Percentiles rank a stretch among this genome's conserved stretches.
phyloP scores from a whole-genome alignment of 2,888 invertebrate genomes.

The Latrodectus hesperus region DNA sequence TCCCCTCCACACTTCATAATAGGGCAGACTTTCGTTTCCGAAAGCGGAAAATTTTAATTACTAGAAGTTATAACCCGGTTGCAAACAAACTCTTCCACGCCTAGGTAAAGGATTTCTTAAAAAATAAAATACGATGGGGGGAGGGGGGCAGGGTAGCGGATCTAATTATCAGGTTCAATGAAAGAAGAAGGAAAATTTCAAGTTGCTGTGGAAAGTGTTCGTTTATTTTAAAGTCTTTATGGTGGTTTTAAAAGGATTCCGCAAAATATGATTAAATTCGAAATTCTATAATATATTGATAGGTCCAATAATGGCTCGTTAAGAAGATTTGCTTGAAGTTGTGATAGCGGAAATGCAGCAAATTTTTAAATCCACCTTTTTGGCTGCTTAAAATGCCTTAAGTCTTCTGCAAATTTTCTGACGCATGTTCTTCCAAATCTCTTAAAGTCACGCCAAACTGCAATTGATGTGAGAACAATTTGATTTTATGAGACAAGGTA shows the following conservation, averaged over 20 bases:
- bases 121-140: neutral
- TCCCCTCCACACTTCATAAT: conserved; percentile 14
- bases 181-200: neutral
- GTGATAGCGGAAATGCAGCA: neutral
- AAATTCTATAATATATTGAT: neutral
- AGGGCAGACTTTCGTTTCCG: conserved; percentile 11
- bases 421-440: too few relatives aligned
- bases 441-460: too few relatives aligned
- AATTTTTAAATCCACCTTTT: neutral
- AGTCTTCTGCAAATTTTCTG: too few relatives aligned
- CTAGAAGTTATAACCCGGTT: conserved; percentile 31
- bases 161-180: conserved; percentile 13
- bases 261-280: neutral
- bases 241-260: neutral
- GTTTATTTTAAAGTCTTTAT: conserved; percentile 3
- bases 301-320: neutral
- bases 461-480: too few relatives aligned
- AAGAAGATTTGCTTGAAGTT: neutral
- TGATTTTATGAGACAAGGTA: too few relatives aligned
- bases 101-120: neutral
- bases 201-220: neutral
- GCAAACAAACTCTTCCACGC: conserved; percentile 10
- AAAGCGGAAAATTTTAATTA: conserved; percentile 58
- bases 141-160: neutral
- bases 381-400: too few relatives aligned